Evolutionary conservation across 2,888 invertebrate genomes (phyloP), one percentile per base, ranked within the genome.

Genomic region (Spisula solida): DNA sequence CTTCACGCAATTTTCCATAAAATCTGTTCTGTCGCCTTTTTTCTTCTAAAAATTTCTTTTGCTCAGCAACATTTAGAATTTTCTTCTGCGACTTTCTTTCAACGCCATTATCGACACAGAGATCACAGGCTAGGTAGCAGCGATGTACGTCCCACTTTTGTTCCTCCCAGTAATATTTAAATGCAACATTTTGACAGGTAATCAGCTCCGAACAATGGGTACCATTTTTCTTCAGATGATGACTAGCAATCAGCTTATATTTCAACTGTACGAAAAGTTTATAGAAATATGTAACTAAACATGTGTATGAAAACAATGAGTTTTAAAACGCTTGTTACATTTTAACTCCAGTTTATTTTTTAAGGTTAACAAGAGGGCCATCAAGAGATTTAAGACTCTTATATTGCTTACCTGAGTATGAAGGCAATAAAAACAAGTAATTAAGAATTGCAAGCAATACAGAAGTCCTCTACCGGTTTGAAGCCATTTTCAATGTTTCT

Each of bases 121-220:
- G 8, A 4, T 79, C 79, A 56, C 80, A 80, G 18, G 80, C 82
- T 14, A 56, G 41, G 80, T 87, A 87, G 78, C 75, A 90, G 70
- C 90, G 83, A 55, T 89, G 85, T 5, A 91, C 89, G 70, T 91
- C 91, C 87, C 87, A 89, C 79, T 87, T 87, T 75, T 86, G n/a
- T 47, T 91, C 89, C 25, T 91, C 91, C 91, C 91, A 91, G 75
- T 60, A 91, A 34, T 89, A 91, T 81, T 86, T 89, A 86, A 87
- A 91, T 34, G 82, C 47, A 2, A 91, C 79, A 83, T 87, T 91
- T 66, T 82, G 83, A 41, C 48, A 6, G 0, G 91, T 91, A 8
- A 91, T 55, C 60, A 85, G 25, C 47, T 88, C 88, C 16, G 88
- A 81, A 78, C 87, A 88, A 66, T 91, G 91, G 20, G 79, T 75